Evolutionary conservation across 2,888 invertebrate species (phyloP).

Genomic region (Eupeodes latifasciatus): DNA sequence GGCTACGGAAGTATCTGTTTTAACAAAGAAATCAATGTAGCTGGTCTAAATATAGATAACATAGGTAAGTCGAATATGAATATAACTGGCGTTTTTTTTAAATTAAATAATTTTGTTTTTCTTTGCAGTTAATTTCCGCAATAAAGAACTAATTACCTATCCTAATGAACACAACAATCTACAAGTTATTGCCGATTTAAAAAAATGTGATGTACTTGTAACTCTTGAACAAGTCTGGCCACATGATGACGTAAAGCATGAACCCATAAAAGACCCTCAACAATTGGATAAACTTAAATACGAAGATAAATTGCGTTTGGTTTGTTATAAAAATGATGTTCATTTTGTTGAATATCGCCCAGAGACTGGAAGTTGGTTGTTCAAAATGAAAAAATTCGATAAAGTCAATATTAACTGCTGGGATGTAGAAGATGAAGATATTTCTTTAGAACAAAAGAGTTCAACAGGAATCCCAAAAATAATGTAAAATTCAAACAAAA

Average conservation of each 20-base stretch:
- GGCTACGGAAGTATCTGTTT: constrained; percentile 96
- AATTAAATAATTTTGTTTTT: neutral
- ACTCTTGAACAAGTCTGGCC: constrained; percentile 97
- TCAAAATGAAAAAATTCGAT: constrained; percentile 96
- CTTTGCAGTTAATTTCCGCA: constrained; percentile 92
- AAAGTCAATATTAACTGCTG: constrained; percentile 96
- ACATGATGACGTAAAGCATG: constrained; percentile 91
- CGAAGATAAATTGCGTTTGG: constrained; percentile 92
- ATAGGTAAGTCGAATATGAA: constrained; percentile 85
- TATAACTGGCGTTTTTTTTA: neutral
- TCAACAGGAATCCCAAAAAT: neutral
- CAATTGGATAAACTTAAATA: constrained; percentile 92
- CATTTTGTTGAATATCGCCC: constrained; percentile 97
- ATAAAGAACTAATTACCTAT: constrained; percentile 97
- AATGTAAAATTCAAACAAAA: neutral
- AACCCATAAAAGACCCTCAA: constrained; percentile 91
- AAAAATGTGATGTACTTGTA: constrained; percentile 95
- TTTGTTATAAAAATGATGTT: constrained; percentile 94
- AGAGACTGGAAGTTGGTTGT: constrained; percentile 98
- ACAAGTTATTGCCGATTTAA: constrained; percentile 89
- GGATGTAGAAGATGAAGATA: constrained; percentile 92
- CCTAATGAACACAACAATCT: constrained; percentile 96
- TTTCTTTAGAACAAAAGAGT: constrained; percentile 81
- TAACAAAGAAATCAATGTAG: constrained; percentile 92
- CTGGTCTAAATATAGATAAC: constrained; percentile 93